A percentile compares a stretch with the other conserved stretches of the same genome.
phyloP scores from a whole-genome alignment of 2,888 invertebrate genomes.

The Chelonus formosanus region DNA sequence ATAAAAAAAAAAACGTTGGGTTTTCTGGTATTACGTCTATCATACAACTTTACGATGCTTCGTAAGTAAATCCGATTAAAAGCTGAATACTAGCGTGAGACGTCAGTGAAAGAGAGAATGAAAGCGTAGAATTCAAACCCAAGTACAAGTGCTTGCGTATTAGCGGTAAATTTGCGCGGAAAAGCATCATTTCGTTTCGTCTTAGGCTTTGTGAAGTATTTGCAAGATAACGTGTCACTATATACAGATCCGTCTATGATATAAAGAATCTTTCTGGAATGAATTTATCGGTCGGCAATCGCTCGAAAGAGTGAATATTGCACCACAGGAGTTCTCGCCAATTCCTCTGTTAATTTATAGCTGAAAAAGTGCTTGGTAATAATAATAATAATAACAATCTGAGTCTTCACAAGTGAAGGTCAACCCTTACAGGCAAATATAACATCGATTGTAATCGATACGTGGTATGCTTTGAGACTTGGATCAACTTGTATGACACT shows the following conservation, averaged over 20 bases:
- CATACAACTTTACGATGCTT: conserved; percentile 29
- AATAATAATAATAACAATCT: background rate
- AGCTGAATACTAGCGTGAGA: conserved; percentile 22
- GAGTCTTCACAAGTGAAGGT: conserved; percentile 1
- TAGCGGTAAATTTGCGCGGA: background rate
- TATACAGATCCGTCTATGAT: conserved; percentile 3
- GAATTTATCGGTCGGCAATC: conserved; percentile 26
- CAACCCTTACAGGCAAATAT: conserved; percentile 22
- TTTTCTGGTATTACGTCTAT: conserved; percentile 14
- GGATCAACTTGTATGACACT: conserved; percentile 28
- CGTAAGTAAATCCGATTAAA: conserved; percentile 44
- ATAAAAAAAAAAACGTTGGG: conserved; percentile 10
- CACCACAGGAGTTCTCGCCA: conserved; percentile 55
- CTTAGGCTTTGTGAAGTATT: conserved; percentile 37
- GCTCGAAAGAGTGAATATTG: conserved; percentile 28
- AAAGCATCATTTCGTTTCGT: conserved; percentile 10
- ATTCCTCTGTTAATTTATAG: conserved; percentile 55
- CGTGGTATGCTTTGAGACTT: conserved; percentile 18
- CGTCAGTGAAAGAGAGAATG: too few species aligned
- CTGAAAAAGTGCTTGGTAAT: conserved; percentile 57
- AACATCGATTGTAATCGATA: conserved; percentile 31
- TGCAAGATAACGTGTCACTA: conserved; percentile 45
- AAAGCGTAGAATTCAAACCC: background rate
- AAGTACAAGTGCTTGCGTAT: conserved; percentile 1
- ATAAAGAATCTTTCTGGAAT: conserved; percentile 22